These are phyloP conservation scores for Heterodera filipjevi DNA, from an alignment of 2,888 invertebrate species.

Conservation along the genomic window DNA sequence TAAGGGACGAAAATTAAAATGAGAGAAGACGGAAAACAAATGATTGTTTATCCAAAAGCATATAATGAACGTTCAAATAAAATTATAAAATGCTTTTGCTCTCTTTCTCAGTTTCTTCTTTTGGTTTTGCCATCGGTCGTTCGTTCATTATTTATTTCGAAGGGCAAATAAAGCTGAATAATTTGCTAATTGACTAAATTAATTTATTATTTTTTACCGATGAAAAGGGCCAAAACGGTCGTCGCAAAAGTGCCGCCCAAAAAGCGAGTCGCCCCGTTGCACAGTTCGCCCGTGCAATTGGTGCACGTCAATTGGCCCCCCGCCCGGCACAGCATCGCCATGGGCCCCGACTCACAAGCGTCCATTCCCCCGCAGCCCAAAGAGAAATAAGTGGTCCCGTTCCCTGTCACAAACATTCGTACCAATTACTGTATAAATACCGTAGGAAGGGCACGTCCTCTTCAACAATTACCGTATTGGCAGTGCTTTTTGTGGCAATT, in stretches of 20 bases:
- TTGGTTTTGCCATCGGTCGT: background rate
- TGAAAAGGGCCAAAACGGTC: background rate
- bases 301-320: constrained; percentile 2
- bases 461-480: background rate
- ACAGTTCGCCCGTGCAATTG: constrained; percentile 1
- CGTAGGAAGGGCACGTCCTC: no score
- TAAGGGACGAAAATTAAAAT: no score
- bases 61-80: no score
- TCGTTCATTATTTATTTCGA: background rate
- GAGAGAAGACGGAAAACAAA: no score
- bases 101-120: background rate
- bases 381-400: background rate
- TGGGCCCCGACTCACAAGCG: background rate
- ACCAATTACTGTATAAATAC: no score
- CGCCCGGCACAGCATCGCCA: background rate
- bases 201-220: background rate
- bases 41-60: no score
- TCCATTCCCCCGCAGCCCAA: constrained; percentile 4
- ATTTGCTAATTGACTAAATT: background rate
- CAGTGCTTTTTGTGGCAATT: background rate
- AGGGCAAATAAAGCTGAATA: background rate
- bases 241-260: background rate
- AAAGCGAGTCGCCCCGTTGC: background rate
- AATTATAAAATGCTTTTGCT: background rate
- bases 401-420: background rate